phyloP scores from a whole-genome alignment of 2,888 invertebrate genomes.

The Sericinus montela region DNA sequence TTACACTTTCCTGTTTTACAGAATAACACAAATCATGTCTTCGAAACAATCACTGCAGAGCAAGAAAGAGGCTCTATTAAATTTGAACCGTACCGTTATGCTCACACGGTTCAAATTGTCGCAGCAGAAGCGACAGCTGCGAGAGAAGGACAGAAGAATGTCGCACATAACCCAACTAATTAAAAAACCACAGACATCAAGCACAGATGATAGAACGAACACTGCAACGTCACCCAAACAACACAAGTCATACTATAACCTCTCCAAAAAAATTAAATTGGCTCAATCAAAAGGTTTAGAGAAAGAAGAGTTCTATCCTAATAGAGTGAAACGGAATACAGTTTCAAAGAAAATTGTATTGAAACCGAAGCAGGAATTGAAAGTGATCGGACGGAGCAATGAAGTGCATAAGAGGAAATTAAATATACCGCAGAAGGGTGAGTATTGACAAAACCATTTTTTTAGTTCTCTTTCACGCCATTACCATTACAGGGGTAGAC shows the following conservation, averaged over 20 bases:
- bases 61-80: background rate
- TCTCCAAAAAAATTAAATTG: constrained; percentile 1
- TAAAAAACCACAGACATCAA: background rate
- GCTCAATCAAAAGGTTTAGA: background rate
- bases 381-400: constrained; percentile 40
- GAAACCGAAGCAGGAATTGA: constrained; percentile 42
- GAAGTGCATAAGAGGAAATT: constrained; percentile 42
- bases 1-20: background rate
- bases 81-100: constrained; percentile 3
- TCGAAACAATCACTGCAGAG: background rate
- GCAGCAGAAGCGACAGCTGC: constrained; percentile 19
- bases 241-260: background rate
- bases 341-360: constrained; percentile 39
- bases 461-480: no score
- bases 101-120: constrained; percentile 20
- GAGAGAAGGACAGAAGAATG: constrained; percentile 7
- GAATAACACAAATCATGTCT: background rate
- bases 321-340: constrained; percentile 39
- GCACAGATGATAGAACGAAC: constrained; percentile 14
- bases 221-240: background rate
- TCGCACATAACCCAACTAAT: constrained; percentile 12
- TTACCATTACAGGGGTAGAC: no score
- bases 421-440: constrained; percentile 43
- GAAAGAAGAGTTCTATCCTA: constrained; percentile 43
- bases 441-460: background rate